phyloP scores from a whole-genome alignment of 2,888 invertebrate genomes.

The Dexiosoma caninum region DNA sequence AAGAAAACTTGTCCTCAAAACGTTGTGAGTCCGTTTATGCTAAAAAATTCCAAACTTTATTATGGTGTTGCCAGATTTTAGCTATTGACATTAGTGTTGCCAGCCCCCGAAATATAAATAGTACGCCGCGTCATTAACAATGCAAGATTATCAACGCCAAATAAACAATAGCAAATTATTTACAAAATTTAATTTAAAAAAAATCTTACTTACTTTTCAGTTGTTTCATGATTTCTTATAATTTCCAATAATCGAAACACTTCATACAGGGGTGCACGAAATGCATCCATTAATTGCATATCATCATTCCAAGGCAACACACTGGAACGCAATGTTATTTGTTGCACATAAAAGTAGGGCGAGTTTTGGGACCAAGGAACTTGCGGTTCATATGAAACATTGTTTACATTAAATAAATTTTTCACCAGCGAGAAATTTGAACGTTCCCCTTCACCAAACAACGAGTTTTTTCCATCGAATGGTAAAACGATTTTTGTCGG shows the following conservation, averaged over 20 bases:
- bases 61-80: no score
- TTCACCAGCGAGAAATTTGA: constrained; percentile 68
- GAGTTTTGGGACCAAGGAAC: constrained; percentile 82
- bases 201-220: constrained; percentile 70
- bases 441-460: constrained; percentile 68
- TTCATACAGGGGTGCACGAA: constrained; percentile 92
- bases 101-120: no score
- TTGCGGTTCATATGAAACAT: constrained; percentile 76
- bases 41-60: no score
- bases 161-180: not conserved
- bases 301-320: constrained; percentile 93
- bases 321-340: constrained; percentile 85
- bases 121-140: not conserved
- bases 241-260: constrained; percentile 92
- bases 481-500: constrained; percentile 85
- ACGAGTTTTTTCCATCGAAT: constrained; percentile 75
- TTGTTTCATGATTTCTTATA: constrained; percentile 85
- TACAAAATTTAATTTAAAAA: no score
- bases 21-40: no score
- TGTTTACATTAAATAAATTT: constrained; percentile 68
- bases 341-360: constrained; percentile 85
- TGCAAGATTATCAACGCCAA: not conserved
- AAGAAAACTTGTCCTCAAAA: no score
- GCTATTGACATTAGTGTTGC: no score
- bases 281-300: constrained; percentile 91